Base-by-base conservation (phyloP, 2,888 invertebrate genomes). In the Pristionchus exspectatus region DNA sequence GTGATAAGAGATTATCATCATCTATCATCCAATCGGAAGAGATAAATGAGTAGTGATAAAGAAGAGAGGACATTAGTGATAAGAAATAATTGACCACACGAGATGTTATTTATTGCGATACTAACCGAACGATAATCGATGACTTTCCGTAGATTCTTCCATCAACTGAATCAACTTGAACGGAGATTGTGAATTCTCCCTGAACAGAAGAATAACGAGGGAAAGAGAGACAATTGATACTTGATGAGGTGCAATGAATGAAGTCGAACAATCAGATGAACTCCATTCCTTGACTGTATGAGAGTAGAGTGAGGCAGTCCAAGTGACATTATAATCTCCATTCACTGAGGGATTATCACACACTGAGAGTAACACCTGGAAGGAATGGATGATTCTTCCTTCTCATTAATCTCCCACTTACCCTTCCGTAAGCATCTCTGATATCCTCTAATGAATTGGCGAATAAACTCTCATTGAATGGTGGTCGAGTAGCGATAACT, bases 181-280 rank as follows among this genome's bases (percentile, higher is more conserved):
- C 88, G 14, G 74, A 54, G 30, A 77, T 10, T 18, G 54, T 74
- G 77, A 72, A 77, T 27, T 88, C 88, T 1, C 87, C 87, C 87
- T 87, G 44, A 69, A 87, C 9, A 18, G 3, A 50, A 24, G 27
- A 27, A 27, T 72, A 9, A 27, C 3, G 2, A 72, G 33, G 4
- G 72, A 33, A 72, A 33, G 16, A 12, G 30, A 30, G 33, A 30
- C 4, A 30, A 33, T 27, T 2, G 72, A 18, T 21, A 88, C 88
- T 38, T 88, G 88, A 81, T 88, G 88, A 77, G 88, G 88, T 24
- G 88, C 77, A 24, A 88, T 30, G 81, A 88, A 88, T 9, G 56
- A 63, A 27, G 77, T 38, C 3, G 30, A 30, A 44, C 88, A 88
- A 1, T 77, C 50, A 9, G 16, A 30, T 16, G 77, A 14, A 21